Conservation (phyloP, 2,888 invertebrate genomes). For the Drosophila ustulata region DNA sequence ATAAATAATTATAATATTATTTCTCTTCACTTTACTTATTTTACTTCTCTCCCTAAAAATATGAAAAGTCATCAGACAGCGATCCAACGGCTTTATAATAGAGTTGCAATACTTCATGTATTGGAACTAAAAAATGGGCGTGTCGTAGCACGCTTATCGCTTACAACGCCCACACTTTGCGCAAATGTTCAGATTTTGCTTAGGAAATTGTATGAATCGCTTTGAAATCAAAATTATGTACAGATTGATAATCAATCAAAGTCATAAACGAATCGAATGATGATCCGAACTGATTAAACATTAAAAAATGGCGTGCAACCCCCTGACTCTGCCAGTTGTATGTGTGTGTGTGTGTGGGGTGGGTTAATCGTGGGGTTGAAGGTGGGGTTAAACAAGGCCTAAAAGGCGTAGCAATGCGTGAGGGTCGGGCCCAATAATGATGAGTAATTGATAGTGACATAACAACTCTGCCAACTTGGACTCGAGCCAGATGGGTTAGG, state of each 20-base stretch:
- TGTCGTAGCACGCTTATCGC: slow-evolving; percentile 34
- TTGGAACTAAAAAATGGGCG: neutral
- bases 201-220: slow-evolving; percentile 15
- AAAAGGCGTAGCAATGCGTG: slow-evolving; percentile 51
- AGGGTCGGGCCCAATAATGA: slow-evolving; percentile 59
- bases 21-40: neutral
- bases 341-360: neutral
- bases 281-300: slow-evolving; percentile 57
- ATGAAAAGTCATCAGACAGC: slow-evolving; percentile 2
- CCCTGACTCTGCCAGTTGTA: slow-evolving; percentile 7
- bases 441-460: slow-evolving; percentile 81
- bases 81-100: slow-evolving; percentile 12
- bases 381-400: slow-evolving; percentile 14
- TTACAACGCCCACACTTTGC: slow-evolving; percentile 58
- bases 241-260: slow-evolving; percentile 82
- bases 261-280: slow-evolving; percentile 74
- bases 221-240: slow-evolving; percentile 62
- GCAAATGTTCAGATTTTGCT: slow-evolving; percentile 60
- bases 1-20: neutral
- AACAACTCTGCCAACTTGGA: slow-evolving; percentile 56
- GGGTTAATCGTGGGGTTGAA: slow-evolving; percentile 4
- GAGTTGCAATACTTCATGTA: slow-evolving; percentile 14
- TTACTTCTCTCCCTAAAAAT: neutral
- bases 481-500: slow-evolving; percentile 14
- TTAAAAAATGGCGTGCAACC: slow-evolving; percentile 51